Conservation (phyloP, 1,140 invertebrate genomes). For the Notospermus geniculatus region DNA sequence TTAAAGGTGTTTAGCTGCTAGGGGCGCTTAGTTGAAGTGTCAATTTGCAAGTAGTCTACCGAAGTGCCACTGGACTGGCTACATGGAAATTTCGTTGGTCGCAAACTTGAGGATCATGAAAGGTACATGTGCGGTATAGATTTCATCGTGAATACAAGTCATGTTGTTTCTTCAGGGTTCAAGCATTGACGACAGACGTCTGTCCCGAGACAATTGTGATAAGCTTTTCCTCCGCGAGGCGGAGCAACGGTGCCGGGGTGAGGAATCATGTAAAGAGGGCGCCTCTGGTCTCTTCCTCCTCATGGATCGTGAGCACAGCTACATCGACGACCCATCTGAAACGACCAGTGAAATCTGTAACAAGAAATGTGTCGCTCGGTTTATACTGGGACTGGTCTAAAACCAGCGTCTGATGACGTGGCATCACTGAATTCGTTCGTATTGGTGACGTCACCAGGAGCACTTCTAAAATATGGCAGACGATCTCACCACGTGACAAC, state of each 20-base stretch:
- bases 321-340: background rate
- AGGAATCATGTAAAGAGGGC: constrained; percentile 6
- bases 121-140: background rate
- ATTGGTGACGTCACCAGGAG: no score
- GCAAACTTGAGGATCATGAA: background rate
- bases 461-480: no score
- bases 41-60: background rate
- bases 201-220: constrained; percentile 4
- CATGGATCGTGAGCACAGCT: background rate
- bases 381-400: background rate
- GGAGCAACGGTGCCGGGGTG: background rate
- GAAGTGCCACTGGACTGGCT: no score
- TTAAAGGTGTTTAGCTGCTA: background rate
- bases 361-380: background rate
- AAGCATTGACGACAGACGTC: background rate
- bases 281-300: background rate
- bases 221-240: background rate
- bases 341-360: background rate
- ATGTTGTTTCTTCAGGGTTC: background rate
- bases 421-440: no score
- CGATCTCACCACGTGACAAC: no score
- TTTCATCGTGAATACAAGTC: background rate
- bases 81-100: no score
- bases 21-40: background rate
- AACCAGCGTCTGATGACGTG: no score